phyloP scores from a whole-genome alignment of 1,140 invertebrate genomes.

The Drosophila yakuba region DNA sequence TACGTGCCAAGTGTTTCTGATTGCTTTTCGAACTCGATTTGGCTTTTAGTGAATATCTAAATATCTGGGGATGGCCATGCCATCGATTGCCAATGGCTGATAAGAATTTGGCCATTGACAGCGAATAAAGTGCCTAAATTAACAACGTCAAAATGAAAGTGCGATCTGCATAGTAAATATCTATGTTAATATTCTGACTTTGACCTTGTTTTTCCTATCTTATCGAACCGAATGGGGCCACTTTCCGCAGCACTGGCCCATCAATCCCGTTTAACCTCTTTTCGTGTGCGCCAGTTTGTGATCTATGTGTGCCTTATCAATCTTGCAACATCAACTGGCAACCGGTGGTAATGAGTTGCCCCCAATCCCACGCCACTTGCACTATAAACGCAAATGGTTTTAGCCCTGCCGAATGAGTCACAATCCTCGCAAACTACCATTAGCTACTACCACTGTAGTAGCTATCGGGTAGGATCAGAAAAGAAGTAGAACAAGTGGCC shows the following conservation, averaged over 20 bases:
- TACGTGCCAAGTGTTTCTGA: slow-evolving; percentile 22
- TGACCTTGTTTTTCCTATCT: slow-evolving; percentile 50
- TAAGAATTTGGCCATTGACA: slow-evolving; percentile 2
- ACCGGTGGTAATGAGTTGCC: slow-evolving; percentile 22
- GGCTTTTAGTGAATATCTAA: slow-evolving; percentile 27
- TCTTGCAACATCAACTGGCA: slow-evolving; percentile 15
- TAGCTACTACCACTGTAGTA: not conserved
- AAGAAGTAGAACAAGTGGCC: slow-evolving; percentile 43
- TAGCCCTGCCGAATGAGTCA: slow-evolving; percentile 28
- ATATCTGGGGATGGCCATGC: not conserved
- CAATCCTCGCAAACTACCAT: slow-evolving; percentile 13
- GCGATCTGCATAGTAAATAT: slow-evolving; percentile 1
- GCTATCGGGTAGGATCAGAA: slow-evolving; percentile 24
- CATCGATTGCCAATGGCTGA: slow-evolving; percentile 13
- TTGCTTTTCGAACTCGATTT: slow-evolving; percentile 30
- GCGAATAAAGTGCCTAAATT: slow-evolving; percentile 10
- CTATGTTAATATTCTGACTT: slow-evolving; percentile 9
- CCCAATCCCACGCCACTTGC: slow-evolving; percentile 26
- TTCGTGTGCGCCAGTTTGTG: slow-evolving; percentile 8
- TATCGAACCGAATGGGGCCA: slow-evolving; percentile 23
- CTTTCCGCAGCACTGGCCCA: slow-evolving; percentile 21
- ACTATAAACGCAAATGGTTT: slow-evolving; percentile 21
- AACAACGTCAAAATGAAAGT: slow-evolving; percentile 10
- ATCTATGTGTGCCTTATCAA: slow-evolving; percentile 24
- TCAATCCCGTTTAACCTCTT: slow-evolving; percentile 37